These are phyloP conservation scores for Steromphala cineraria DNA, from an alignment of 2,888 invertebrate genomes.

Conservation along the genomic window DNA sequence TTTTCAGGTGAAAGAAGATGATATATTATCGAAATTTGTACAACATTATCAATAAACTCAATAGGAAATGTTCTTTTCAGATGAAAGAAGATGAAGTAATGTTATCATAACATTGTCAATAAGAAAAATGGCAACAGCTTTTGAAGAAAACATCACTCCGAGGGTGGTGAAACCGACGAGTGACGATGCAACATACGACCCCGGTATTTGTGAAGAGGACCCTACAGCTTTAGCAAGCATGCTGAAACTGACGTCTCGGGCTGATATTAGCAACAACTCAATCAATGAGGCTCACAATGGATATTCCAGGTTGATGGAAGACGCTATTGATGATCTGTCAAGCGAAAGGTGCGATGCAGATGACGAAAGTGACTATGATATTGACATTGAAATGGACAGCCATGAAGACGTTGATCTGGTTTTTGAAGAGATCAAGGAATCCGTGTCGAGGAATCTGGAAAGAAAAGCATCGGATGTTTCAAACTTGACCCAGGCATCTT, in stretches of 20 bases:
- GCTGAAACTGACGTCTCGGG: background rate
- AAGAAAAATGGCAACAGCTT: background rate
- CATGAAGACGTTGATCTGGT: constrained; percentile 44
- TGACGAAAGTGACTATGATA: constrained; percentile 35
- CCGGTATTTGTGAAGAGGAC: background rate
- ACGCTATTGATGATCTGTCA: background rate
- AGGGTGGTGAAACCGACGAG: background rate
- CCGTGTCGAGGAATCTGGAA: constrained; percentile 42
- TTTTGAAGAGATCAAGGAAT: constrained; percentile 53
- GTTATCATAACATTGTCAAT: background rate
- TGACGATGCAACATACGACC: background rate
- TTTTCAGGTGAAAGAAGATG: too few species aligned
- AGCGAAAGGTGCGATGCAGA: background rate
- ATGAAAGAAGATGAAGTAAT: too few species aligned
- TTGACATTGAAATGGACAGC: constrained; percentile 34
- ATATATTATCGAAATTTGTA: too few species aligned
- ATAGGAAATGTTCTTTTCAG: too few species aligned
- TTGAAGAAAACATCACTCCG: background rate
- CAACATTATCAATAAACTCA: too few species aligned
- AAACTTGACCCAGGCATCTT: constrained; percentile 27
- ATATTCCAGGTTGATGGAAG: background rate
- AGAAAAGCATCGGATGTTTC: constrained; percentile 45
- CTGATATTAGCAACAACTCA: background rate
- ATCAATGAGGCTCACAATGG: background rate
- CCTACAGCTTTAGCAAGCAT: background rate